Base-by-base conservation (phyloP, 1,140 invertebrate genomes). In the Papilio xuthus region DNA sequence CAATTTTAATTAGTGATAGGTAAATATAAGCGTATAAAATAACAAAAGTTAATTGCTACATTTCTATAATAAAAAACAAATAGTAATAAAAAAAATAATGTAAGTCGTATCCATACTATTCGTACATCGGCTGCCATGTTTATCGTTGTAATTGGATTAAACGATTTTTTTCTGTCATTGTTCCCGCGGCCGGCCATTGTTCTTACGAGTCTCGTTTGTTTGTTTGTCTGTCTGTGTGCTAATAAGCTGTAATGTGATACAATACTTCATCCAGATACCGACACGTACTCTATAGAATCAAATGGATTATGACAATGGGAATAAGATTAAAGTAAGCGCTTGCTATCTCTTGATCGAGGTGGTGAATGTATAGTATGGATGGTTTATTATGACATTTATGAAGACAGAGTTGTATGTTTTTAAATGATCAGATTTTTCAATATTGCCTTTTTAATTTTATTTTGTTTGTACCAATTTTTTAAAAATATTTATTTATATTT, bases 141-240 rank as follows among this genome's bases (percentile, higher is more conserved):
- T 84, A 90, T 90, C 88, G 85, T 88, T 89, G 88, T 90, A 92
- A 93, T 93, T 92, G 89, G 90, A 93, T 92, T 93, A 93, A 91
- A 92, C 89, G 90, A 89, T 89, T 89, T 87, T 85, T 90, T 91
- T 93, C 86, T 91, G 89, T 93, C 89, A 90, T 91, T 89, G 89
- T 90, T 86, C 83, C 85, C 81, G 83, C 88, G 81, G 84, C 81
- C 79, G 85, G 73, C 89, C 86, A 93, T 92, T 93, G 91, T 92
- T 89, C 84, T 78, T 82, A 78, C 63, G 50, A 18, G 78, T 84
- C 26, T 85, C 86, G 83, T 88, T 80, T 86, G 85, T 90, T 79
- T 86, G 86, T 87, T 81, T 86, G 86, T 86, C 78, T 71, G 78
- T 80, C 81, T 86, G 86, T 90, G 88, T 89, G 89, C 89, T 92